Evolutionary conservation across 1,140 invertebrate species (phyloP).

Genomic region (Drosophila funebris): DNA sequence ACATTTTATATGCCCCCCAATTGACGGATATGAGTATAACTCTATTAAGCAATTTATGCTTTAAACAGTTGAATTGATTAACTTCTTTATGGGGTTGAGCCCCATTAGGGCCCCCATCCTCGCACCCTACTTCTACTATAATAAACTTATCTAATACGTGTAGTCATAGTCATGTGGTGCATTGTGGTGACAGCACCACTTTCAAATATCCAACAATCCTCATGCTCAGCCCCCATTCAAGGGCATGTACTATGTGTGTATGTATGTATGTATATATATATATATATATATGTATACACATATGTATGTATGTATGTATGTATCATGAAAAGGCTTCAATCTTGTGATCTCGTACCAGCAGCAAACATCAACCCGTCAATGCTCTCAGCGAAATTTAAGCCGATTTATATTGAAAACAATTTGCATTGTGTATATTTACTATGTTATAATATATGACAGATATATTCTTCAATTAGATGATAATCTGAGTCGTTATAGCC

Average conservation of each 20-base stretch:
- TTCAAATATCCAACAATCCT: not conserved
- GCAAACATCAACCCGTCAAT: not conserved
- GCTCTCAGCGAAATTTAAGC: not conserved
- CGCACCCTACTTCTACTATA: conserved; percentile 67
- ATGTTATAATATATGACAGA: no score
- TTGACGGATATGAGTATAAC: conserved; percentile 42
- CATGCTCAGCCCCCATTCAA: not conserved
- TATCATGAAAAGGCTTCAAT: conserved; percentile 4
- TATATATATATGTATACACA: no score
- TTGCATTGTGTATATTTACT: no score
- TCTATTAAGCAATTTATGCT: conserved; percentile 76
- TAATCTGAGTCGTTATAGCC: no score
- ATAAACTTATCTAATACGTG: conserved; percentile 73
- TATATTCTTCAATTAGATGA: no score
- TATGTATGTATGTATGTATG: no score
- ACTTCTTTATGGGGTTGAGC: conserved; percentile 62
- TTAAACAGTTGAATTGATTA: conserved; percentile 71
- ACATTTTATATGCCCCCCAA: conserved; percentile 56
- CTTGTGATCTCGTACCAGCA: conserved; percentile 8
- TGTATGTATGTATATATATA: no score
- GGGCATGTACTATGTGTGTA: no score
- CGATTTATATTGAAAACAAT: no score
- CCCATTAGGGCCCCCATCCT: conserved; percentile 29
- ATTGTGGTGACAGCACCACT: conserved; percentile 30
- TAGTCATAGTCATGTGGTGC: conserved; percentile 14